These are phyloP conservation scores for Crambe crambe DNA, from an alignment of 37 sponge, comb jelly and placozoan species.

Conservation along the genomic window DNA sequence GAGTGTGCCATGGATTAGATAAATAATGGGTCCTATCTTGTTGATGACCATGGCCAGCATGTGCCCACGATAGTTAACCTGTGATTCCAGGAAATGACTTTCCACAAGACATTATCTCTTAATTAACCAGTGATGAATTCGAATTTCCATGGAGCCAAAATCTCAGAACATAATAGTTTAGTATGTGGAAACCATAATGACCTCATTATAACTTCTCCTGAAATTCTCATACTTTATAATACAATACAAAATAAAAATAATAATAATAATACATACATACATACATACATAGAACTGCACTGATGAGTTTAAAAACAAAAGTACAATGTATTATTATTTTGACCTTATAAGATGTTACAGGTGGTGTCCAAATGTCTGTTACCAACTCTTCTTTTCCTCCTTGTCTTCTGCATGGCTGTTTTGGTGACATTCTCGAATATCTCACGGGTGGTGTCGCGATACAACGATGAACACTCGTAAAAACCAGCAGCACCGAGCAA, in stretches of 20 bases:
- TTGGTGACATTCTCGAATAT: conserved; percentile 48
- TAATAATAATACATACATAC: neutral
- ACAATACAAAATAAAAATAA: neutral
- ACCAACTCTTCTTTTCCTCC: conserved; percentile 18
- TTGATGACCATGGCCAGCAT: neutral
- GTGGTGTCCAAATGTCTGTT: neutral
- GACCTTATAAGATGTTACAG: too few relatives aligned
- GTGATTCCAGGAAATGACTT: too few relatives aligned
- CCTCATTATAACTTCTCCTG: too few relatives aligned
- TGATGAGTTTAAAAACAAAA: too few relatives aligned
- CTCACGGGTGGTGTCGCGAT: conserved; percentile 35
- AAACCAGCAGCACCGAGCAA: conserved; percentile 36
- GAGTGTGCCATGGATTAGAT: neutral
- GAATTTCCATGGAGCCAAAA: neutral
- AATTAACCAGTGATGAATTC: too few relatives aligned
- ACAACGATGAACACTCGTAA: conserved; percentile 42
- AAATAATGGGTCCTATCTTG: neutral
- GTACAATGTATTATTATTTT: neutral
- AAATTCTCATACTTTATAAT: too few relatives aligned
- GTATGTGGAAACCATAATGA: too few relatives aligned
- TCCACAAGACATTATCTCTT: too few relatives aligned
- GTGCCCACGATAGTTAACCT: too few relatives aligned
- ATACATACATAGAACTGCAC: too few relatives aligned
- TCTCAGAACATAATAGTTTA: neutral
- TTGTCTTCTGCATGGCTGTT: conserved; percentile 25